Evolutionary conservation across 92 coral and sea anemone species (phyloP), one percentile per base, ranked within the genome.

Genomic region (Bergia sp.): DNA sequence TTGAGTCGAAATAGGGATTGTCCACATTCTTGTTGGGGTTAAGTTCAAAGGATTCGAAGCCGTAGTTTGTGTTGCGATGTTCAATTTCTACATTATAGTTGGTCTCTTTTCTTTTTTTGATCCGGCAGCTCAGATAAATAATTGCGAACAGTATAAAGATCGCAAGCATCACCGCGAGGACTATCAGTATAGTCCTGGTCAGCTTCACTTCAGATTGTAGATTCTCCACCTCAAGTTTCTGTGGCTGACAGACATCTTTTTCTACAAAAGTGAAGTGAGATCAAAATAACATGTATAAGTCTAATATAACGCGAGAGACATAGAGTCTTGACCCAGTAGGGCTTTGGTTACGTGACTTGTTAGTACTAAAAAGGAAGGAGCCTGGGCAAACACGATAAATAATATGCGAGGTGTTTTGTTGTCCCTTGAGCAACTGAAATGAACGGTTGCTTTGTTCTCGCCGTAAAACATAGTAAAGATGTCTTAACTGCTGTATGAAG

Each of bases 201-300:
- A 84, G 13, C 15, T 84, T 29, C 87, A 71, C 87, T 36, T 84
- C 78, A 67, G 87, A 84, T 18, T 84, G 66, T 39, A 84, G 61
- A 13, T 44, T 45, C 57, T 69, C 47, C 78, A 84, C 78, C 37
- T 71, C 67, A 7, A 53, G 61, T 12, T 29, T 45, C 21, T 84
- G 36, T 69, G 77, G 65, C 23, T 71, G 36, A 44, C 87, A 84
- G 42, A 12, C 77, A 11, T 83, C 87, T 71, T 71, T 84, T 73
- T 69, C 87, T 84, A 16, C 12, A 69, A 84, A 67, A 7, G 45
- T 16, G 69, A 44, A 3, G 37, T n/a, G 1, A 13, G 55, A 29
- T 40, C 7, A 23, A 12, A 38, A 53, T 13, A 12, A 3, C 5
- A 79, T 49, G 0, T n/a, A 49, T 11, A 18, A 37, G 10, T 23